Evolutionary conservation across 37 sponge, comb jelly and placozoan genomes (phyloP).

Genomic region (Chondrosia reniformis): DNA sequence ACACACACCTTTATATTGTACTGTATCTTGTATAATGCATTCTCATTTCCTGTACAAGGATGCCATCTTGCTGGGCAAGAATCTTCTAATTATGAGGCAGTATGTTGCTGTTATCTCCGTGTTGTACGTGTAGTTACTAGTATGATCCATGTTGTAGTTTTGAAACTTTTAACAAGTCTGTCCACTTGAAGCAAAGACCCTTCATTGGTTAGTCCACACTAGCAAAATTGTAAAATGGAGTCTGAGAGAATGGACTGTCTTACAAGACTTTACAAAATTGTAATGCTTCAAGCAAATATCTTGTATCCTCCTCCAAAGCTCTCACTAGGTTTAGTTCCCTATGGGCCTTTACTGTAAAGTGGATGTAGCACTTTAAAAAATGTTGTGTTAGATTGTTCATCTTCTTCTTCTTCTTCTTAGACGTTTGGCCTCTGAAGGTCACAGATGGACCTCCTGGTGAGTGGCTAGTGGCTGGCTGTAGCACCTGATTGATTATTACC

Average conservation of each 20-base stretch:
- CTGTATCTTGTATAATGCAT: too few relatives aligned
- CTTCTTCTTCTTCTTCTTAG: background rate
- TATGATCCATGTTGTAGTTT: constrained; percentile 35
- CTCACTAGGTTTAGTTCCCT: too few relatives aligned
- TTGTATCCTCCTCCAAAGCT: too few relatives aligned
- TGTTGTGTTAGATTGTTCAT: too few relatives aligned
- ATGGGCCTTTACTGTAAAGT: too few relatives aligned
- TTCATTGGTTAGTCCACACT: constrained; percentile 40
- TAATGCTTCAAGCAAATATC: background rate
- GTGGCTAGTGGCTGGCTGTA: background rate
- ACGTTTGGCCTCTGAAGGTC: constrained; percentile 69
- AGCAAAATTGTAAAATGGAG: background rate
- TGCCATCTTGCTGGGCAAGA: constrained; percentile 85
- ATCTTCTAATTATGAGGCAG: constrained; percentile 91
- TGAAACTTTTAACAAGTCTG: constrained; percentile 49
- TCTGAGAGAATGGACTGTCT: background rate
- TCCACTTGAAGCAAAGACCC: constrained; percentile 23
- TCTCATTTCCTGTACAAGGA: constrained; percentile 52
- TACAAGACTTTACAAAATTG: background rate
- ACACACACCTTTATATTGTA: background rate
- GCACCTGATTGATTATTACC: constrained; percentile 5
- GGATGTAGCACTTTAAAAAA: too few relatives aligned
- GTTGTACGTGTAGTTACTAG: background rate
- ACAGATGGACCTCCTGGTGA: background rate
- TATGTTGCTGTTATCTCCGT: constrained; percentile 28